Percentiles rank a stretch among this genome's conserved stretches.
phyloP scores from a whole-genome alignment of 1,140 invertebrate species.

The Nasonia vitripennis region DNA sequence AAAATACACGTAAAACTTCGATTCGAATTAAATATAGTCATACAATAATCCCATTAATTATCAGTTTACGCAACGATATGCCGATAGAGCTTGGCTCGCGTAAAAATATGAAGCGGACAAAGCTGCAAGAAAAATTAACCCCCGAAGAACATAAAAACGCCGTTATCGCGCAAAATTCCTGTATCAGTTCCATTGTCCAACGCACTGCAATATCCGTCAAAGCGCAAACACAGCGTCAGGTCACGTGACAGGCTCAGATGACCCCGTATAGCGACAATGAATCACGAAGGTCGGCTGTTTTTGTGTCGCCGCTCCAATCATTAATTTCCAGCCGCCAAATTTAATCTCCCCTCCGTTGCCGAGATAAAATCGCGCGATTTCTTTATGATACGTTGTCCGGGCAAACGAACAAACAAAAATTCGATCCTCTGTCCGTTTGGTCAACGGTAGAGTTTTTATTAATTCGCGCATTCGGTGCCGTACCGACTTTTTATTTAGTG shows the following conservation, averaged over 20 bases:
- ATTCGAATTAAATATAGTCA: no score
- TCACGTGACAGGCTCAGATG: neutral
- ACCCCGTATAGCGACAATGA: conserved; percentile 7
- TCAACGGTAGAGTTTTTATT: neutral
- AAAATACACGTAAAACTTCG: no score
- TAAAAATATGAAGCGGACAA: neutral
- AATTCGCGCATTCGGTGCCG: neutral
- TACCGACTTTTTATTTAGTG: neutral
- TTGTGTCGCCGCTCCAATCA: conserved; percentile 23
- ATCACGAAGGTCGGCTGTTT: conserved; percentile 27
- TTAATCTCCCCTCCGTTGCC: neutral
- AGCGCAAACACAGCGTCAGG: neutral
- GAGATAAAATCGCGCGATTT: conserved; percentile 32
- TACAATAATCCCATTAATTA: no score
- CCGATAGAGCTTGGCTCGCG: no score
- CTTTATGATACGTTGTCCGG: neutral
- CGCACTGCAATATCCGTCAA: conserved; percentile 3
- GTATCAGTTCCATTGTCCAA: conserved; percentile 2
- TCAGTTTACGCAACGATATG: no score
- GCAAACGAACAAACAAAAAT: neutral
- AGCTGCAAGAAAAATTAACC: neutral
- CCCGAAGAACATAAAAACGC: neutral
- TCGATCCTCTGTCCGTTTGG: no score
- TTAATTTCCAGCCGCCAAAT: conserved; percentile 36
- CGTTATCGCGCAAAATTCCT: neutral